Evolutionary conservation across 53 echinoderm and acorn worm genomes (phyloP).

Genomic region (Paracentrotus lividus): DNA sequence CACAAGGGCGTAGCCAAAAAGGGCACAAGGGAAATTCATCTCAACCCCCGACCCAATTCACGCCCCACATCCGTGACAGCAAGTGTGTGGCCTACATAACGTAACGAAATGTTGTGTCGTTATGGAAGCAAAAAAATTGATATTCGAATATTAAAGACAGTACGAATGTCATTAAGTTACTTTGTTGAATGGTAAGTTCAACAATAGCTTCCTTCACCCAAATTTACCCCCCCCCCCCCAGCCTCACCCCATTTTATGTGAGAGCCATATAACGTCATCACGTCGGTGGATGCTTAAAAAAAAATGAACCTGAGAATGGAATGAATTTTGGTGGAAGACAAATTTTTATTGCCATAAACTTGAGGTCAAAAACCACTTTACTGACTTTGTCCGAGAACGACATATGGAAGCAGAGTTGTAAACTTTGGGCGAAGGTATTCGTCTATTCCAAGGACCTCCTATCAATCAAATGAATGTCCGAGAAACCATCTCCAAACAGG

Average conservation of each 20-base stretch:
- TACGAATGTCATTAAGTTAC: too few species aligned
- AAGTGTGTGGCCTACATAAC: too few species aligned
- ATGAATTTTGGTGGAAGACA: slow-evolving; percentile 44
- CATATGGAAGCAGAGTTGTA: slow-evolving; percentile 59
- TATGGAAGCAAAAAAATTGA: too few species aligned
- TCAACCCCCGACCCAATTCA: too few species aligned
- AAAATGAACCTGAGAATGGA: slow-evolving; percentile 32
- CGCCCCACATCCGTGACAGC: not conserved
- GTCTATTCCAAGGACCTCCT: not conserved
- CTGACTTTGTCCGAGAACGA: slow-evolving; percentile 23
- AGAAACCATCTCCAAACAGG: not conserved
- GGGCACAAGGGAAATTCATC: too few species aligned
- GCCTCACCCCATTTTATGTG: not conserved
- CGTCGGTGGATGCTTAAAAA: not conserved
- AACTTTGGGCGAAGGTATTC: slow-evolving; percentile 40
- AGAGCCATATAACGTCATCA: slow-evolving; percentile 17
- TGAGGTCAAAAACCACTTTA: slow-evolving; percentile 45
- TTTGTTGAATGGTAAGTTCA: too few species aligned
- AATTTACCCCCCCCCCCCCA: too few species aligned
- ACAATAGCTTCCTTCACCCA: too few species aligned
- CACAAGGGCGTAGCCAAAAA: not conserved
- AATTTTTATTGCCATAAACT: slow-evolving; percentile 53
- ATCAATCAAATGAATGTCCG: slow-evolving; percentile 12
- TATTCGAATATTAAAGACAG: too few species aligned
- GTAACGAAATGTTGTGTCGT: too few species aligned